Base-by-base conservation (phyloP, 1,140 invertebrate species). In the Drosophila persimilis region DNA sequence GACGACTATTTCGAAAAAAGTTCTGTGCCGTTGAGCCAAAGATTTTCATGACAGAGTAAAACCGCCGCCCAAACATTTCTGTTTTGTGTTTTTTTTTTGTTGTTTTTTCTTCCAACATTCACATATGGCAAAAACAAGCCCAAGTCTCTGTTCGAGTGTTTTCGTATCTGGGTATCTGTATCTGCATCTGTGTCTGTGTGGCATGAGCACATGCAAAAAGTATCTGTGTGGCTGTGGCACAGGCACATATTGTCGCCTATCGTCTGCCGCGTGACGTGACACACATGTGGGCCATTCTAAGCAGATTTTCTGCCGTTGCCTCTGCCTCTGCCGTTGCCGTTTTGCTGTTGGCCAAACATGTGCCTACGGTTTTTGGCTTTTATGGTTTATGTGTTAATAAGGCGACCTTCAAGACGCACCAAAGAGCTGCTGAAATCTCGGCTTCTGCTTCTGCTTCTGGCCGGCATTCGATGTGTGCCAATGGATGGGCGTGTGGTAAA, bases 301-400 rank as follows among this genome's bases (percentile, higher is more conserved):
- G 77, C 81, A 85, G 80, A 17, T 62, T 65, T 69, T 63, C 60
- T 66, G 63, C 43, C 66, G 44, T 53, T 50, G 11, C 35, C 35
- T 9, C 20, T 57, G 54, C 20, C 15, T 31, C 51, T 26, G 64
- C 41, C 53, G 56, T 75, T 61, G 50, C 56, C 55, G 20, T 20
- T 75, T 80, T 39, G 35, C 4, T 39, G 35, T 80, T 77, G 67
- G 83, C 73, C 81, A 85, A 85, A 86, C 77, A 81, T 86, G 81
- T 85, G 81, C 81, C 81, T 85, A 85, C 77, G 73, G 48, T 81
- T 67, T 79, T 81, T 83, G 69, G 77, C 81, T 88, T 85, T 86
- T 81, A 88, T 86, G 83, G 81, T 77, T 85, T 86, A 86, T 85
- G 81, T 86, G 81, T 85, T 85, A 86, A 86, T 86, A 85, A 86